A percentile compares a stretch with the other conserved stretches of the same genome.
Conservation (phyloP, 2,113 vertebrate genomes). For the Irena cyanogastra region DNA sequence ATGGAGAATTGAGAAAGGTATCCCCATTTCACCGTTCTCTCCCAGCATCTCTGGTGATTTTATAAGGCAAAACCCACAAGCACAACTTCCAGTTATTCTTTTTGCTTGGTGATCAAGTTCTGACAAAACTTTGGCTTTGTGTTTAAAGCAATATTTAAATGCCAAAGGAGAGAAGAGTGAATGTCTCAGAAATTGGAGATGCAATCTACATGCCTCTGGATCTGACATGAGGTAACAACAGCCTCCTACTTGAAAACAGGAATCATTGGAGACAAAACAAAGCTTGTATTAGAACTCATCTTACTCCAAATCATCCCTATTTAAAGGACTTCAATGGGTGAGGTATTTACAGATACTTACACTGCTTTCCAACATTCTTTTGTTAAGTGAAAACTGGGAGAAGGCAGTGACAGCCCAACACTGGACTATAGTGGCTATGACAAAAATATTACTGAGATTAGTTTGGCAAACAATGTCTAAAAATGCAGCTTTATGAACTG, state of each 20-base stretch:
- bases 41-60: background rate
- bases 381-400: background rate
- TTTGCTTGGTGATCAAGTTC: background rate
- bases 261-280: background rate
- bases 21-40: background rate
- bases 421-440: background rate
- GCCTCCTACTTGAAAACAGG: background rate
- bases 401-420: background rate
- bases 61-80: background rate
- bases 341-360: background rate
- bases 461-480: background rate
- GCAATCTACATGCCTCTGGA: constrained; percentile 14
- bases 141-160: background rate
- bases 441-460: background rate
- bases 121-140: background rate
- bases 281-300: background rate
- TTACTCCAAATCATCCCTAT: background rate
- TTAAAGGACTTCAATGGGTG: background rate
- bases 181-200: background rate
- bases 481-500: background rate
- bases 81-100: background rate
- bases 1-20: background rate
- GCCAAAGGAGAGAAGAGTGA: background rate
- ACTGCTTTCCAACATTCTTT: background rate
- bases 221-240: background rate